Conservation (phyloP, 2,888 invertebrate species). For the Silvanus unidentatus region DNA sequence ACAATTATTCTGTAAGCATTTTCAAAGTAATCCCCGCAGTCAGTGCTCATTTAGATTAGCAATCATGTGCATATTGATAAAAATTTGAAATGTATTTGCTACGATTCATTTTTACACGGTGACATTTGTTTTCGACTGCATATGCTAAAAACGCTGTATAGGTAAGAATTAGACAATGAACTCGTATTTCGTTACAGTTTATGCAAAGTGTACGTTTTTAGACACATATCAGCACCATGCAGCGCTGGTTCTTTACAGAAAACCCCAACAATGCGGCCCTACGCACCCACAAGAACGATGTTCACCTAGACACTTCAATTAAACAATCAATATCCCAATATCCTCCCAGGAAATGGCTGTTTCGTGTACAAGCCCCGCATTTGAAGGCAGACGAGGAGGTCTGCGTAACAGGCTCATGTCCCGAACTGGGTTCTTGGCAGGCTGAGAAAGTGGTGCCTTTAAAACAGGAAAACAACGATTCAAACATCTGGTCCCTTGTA, state of each 20-base stretch:
- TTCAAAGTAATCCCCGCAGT: too few species aligned
- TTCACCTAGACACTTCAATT: background rate
- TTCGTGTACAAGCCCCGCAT: constrained; percentile 51
- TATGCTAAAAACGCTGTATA: too few species aligned
- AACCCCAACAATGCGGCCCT: constrained; percentile 48
- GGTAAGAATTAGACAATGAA: too few species aligned
- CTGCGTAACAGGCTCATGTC: constrained; percentile 64
- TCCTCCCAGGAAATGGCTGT: constrained; percentile 46
- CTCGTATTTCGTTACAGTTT: too few species aligned
- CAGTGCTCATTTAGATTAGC: too few species aligned
- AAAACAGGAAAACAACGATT: constrained; percentile 45
- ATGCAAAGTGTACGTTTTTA: too few species aligned
- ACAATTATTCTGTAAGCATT: background rate
- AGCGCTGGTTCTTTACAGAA: constrained; percentile 61
- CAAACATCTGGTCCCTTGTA: constrained; percentile 58
- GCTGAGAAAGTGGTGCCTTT: constrained; percentile 55
- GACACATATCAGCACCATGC: constrained; percentile 45
- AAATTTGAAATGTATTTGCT: background rate
- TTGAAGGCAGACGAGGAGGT: constrained; percentile 58
- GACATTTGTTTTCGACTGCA: too few species aligned
- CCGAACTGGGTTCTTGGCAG: constrained; percentile 67
- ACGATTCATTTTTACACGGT: constrained; percentile 1
- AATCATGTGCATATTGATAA: too few species aligned
- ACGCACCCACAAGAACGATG: constrained; percentile 33
- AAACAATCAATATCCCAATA: background rate